Conservation (phyloP, 2,113 vertebrate genomes). For the Eptesicus fuscus region DNA sequence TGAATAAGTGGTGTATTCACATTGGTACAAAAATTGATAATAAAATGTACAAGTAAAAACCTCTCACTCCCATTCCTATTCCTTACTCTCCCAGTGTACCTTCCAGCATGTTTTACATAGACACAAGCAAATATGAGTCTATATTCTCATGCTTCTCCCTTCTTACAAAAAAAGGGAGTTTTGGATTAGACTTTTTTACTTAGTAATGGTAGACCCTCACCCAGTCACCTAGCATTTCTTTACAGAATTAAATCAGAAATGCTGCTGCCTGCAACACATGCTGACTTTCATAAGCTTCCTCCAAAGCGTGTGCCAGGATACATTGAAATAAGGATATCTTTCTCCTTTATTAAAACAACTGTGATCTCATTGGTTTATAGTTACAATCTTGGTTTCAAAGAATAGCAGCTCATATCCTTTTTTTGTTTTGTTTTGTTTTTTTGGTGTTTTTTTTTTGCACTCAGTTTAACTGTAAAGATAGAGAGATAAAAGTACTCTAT, state of each 20-base stretch:
- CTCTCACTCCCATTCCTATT: background rate
- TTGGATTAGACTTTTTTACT: background rate
- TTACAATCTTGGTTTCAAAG: background rate
- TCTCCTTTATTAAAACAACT: background rate
- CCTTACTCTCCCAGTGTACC: too few relatives aligned
- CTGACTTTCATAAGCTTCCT: background rate
- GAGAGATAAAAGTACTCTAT: background rate
- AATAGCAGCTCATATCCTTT: background rate
- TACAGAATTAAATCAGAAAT: slow-evolving; percentile 20
- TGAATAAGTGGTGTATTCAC: background rate
- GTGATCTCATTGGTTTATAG: background rate
- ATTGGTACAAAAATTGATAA: background rate
- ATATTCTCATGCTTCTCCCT: background rate
- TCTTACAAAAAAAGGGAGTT: background rate
- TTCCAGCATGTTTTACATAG: background rate
- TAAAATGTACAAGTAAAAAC: background rate
- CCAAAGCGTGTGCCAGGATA: background rate
- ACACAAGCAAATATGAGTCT: background rate
- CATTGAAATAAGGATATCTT: background rate
- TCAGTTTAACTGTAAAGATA: background rate
- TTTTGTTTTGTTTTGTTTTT: background rate
- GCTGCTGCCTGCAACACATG: background rate
- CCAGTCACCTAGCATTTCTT: background rate
- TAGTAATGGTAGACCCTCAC: background rate
- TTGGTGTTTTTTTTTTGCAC: too few relatives aligned